Evolutionary conservation across 2,797 vertebrate genomes (phyloP), one percentile per base, ranked within the genome.

Genomic region (Neoniphon sammara): DNA sequence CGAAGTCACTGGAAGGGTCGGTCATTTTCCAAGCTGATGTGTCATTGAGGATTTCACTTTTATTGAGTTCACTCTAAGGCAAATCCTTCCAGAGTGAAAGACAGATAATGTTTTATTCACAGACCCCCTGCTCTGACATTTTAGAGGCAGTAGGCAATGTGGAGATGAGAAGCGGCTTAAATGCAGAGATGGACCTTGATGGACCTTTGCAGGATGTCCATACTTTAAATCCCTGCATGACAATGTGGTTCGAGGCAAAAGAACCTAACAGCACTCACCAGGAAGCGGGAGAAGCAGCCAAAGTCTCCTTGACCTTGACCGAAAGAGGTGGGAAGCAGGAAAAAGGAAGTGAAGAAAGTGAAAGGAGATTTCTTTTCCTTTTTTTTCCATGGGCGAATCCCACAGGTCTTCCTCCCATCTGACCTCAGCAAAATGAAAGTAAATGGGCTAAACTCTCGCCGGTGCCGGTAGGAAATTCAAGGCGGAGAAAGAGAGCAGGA

Each of bases 31-130:
- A 44, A 65, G 70, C 52, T 66, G 67, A 79, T 56, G 65, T 53
- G 46, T 83, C 75, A 63, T 18, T 66, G 66, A 67, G 63, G 77
- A 68, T 86, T 80, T 83, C 39, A 55, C 56, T 85, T 34, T 34
- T 78, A 34, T 49, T 31, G 64, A 83, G 81, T 87, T 87, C 70
- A 83, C 10, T 70, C 64, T 7, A 21, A 85, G 67, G 75, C 58
- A 80, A 70, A 82, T 84, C 75, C 39, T 75, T 70, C 59, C 60
- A 56, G 39, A 75, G 20, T 74, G 56, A 82, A 55, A 78, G 66
- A 74, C 27, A 25, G 66, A 63, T 67, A 1, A 89, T 92, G 82
- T 89, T 90, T 92, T 90, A 91, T 90, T 89, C 83, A 90, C 47
- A 47, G 44, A 72, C 21, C 36, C 56, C 17, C 71, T 31, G 27